Conservation (phyloP, 92 coral and sea anemone genomes). For the Epizoanthus stellaris region DNA sequence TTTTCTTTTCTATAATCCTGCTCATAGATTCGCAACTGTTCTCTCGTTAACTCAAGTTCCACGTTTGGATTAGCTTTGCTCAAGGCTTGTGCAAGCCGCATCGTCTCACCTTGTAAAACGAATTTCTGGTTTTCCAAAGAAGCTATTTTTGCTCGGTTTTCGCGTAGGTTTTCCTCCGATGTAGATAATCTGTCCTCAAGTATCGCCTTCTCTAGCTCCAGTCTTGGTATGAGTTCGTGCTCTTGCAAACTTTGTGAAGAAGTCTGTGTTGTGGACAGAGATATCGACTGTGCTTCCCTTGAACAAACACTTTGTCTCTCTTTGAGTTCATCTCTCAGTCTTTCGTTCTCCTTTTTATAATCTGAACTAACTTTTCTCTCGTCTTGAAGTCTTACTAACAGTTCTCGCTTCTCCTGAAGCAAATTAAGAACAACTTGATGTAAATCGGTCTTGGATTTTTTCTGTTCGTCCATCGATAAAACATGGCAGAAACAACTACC, state of each 20-base stretch:
- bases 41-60: constrained; percentile 73
- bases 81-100: constrained; percentile 79
- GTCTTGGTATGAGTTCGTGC: not conserved
- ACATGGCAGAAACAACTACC: constrained; percentile 19
- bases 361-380: constrained; percentile 69
- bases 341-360: constrained; percentile 56
- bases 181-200: constrained; percentile 43
- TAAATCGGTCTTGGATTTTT: constrained; percentile 30
- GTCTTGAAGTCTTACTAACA: constrained; percentile 56
- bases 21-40: constrained; percentile 84
- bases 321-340: constrained; percentile 47
- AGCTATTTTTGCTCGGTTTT: constrained; percentile 55
- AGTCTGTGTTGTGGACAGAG: not conserved
- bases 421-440: constrained; percentile 43
- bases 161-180: constrained; percentile 48
- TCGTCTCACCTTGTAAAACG: constrained; percentile 78
- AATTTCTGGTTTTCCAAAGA: constrained; percentile 77
- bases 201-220: constrained; percentile 14
- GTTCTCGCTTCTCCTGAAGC: constrained; percentile 63
- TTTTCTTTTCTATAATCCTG: constrained; percentile 88
- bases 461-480: constrained; percentile 41
- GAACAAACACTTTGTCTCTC: constrained; percentile 37
- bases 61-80: constrained; percentile 58
- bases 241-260: constrained; percentile 11
- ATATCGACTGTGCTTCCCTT: not conserved